A percentile compares a stretch with the other conserved stretches of the same genome.
phyloP scores from a whole-genome alignment of 2,888 invertebrate genomes.

The Stegana nigrithorax region DNA sequence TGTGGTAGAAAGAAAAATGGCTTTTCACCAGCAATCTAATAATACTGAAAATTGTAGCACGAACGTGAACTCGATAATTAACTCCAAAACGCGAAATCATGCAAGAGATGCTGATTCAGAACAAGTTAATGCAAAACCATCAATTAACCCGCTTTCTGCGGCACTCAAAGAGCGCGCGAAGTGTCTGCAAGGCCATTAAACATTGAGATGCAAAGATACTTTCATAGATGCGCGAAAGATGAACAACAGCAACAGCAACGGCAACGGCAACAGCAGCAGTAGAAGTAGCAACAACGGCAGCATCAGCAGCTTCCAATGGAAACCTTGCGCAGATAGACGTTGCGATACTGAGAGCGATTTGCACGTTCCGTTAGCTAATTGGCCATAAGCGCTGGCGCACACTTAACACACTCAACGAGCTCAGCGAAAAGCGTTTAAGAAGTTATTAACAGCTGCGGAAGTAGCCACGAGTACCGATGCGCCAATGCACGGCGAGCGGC shows the following conservation, averaged over 20 bases:
- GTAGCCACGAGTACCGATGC: no score
- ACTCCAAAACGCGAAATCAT: constrained; percentile 38
- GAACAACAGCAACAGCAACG: background rate
- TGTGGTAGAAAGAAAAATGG: no score
- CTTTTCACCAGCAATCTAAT: no score
- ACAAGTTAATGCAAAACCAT: constrained; percentile 62
- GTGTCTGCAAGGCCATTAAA: background rate
- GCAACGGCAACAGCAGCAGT: background rate
- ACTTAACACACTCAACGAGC: constrained; percentile 4
- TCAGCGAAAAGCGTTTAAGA: constrained; percentile 20
- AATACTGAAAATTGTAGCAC: constrained; percentile 53
- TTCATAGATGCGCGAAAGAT: constrained; percentile 16
- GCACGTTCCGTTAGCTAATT: constrained; percentile 59
- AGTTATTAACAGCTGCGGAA: constrained; percentile 20
- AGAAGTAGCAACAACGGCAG: constrained; percentile 13
- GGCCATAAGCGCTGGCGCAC: constrained; percentile 36
- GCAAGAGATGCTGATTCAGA: constrained; percentile 49
- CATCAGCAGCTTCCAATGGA: constrained; percentile 31
- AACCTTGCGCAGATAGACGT: constrained; percentile 33
- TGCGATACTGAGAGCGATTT: constrained; percentile 46
- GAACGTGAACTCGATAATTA: constrained; percentile 58
- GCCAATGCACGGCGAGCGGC: no score
- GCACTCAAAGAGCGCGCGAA: background rate
- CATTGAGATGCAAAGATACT: constrained; percentile 38
- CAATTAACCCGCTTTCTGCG: constrained; percentile 55